Evolutionary conservation across 2,113 vertebrate genomes (phyloP).

Genomic region (Aramus guarauna): DNA sequence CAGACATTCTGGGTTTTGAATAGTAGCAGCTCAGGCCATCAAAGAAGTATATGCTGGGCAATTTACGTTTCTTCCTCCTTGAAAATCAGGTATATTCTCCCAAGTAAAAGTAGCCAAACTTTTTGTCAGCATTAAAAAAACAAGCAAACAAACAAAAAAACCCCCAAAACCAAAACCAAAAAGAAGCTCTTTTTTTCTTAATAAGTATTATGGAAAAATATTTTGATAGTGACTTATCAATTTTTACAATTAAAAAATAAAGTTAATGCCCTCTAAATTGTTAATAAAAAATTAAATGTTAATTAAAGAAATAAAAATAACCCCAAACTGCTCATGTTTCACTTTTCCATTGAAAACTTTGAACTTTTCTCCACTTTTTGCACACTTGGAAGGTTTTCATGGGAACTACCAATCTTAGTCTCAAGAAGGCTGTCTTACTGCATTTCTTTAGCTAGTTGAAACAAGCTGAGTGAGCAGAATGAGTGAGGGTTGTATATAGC

Average conservation of each 20-base stretch:
- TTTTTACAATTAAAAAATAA: neutral
- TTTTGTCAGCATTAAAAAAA: neutral
- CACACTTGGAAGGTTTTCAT: neutral
- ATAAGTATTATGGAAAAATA: neutral
- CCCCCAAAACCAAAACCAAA: too few relatives aligned
- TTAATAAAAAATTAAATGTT: neutral
- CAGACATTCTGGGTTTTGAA: neutral
- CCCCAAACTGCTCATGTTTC: neutral
- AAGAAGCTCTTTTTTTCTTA: neutral
- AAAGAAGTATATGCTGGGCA: neutral
- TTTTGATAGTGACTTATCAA: neutral
- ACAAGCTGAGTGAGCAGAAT: neutral
- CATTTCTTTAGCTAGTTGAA: slow-evolving; percentile 2
- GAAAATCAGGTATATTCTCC: neutral
- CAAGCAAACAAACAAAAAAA: too few relatives aligned
- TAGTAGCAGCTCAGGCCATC: neutral
- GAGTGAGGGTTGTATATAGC: neutral
- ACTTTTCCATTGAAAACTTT: neutral
- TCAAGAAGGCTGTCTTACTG: neutral
- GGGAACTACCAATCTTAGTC: neutral
- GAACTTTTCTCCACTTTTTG: neutral
- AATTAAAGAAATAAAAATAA: neutral
- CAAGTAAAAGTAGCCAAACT: neutral
- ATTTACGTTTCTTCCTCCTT: neutral
- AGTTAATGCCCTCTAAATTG: neutral